Percentiles rank a stretch among this genome's conserved stretches.
Evolutionary conservation across 2,888 invertebrate genomes (phyloP).

Genomic region (Cheilosia pagana): DNA sequence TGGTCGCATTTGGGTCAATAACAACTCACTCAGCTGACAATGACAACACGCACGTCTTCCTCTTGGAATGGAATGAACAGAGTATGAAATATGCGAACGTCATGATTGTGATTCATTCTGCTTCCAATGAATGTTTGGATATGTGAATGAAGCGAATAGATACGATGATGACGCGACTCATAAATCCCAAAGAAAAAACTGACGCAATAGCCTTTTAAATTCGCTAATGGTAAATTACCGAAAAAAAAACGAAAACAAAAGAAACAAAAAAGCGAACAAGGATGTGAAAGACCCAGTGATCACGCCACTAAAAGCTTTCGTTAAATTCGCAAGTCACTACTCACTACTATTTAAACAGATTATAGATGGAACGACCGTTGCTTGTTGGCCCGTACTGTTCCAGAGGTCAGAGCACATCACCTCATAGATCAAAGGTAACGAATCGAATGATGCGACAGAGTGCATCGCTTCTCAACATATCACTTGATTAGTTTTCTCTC

Average conservation of each 20-base stretch:
- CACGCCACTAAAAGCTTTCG: conserved; percentile 26
- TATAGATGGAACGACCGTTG: no score
- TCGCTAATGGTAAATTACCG: background rate
- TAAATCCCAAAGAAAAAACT: conserved; percentile 22
- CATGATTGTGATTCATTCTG: conserved; percentile 13
- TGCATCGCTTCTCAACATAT: no score
- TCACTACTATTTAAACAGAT: background rate
- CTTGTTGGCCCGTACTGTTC: no score
- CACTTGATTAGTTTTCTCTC: no score
- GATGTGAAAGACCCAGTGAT: conserved; percentile 14
- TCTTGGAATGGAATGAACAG: conserved; percentile 21
- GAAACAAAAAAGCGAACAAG: background rate
- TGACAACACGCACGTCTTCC: background rate
- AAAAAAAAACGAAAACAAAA: no score
- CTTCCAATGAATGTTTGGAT: conserved; percentile 16
- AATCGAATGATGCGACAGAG: conserved; percentile 10
- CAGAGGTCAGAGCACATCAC: no score
- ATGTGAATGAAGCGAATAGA: conserved; percentile 13
- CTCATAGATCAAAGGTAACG: background rate
- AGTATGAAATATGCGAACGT: conserved; percentile 36
- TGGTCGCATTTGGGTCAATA: no score
- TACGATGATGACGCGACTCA: background rate
- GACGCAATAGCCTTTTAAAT: conserved; percentile 46
- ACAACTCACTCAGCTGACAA: background rate
- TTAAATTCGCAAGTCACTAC: conserved; percentile 8